A percentile compares a stretch with the other conserved stretches of the same genome.
phyloP scores from a whole-genome alignment of 2,113 vertebrate genomes.

The Synchiropus splendidus region DNA sequence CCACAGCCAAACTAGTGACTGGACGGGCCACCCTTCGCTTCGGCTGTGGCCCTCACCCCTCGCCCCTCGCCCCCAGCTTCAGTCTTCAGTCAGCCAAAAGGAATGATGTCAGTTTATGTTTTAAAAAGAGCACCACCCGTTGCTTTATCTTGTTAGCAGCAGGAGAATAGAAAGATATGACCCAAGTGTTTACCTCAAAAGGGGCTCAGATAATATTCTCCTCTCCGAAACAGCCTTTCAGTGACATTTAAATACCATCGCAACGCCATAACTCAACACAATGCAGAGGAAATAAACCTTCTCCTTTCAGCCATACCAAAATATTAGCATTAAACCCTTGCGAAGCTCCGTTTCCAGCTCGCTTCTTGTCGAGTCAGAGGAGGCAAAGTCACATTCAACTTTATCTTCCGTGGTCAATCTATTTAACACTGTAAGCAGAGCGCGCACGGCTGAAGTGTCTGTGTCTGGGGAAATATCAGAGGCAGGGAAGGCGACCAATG shows the following conservation, averaged over 20 bases:
- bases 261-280: conserved; percentile 14
- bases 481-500: conserved; percentile 48
- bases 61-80: too few species aligned
- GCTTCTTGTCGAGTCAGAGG: conserved; percentile 26
- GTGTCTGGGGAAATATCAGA: conserved; percentile 55
- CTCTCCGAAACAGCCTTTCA: conserved; percentile 7
- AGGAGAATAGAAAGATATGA: conserved; percentile 22
- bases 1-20: conserved; percentile 55
- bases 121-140: conserved; percentile 4
- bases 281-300: conserved; percentile 27
- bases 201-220: neutral
- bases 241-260: conserved; percentile 30
- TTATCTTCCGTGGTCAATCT: conserved; percentile 54
- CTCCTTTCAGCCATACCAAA: conserved; percentile 13
- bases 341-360: conserved; percentile 24
- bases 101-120: conserved; percentile 22
- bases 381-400: conserved; percentile 45
- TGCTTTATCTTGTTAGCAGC: conserved; percentile 15
- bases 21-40: conserved; percentile 38
- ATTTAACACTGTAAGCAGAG: conserved; percentile 47
- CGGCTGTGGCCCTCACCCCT: too few species aligned
- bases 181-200: conserved; percentile 14
- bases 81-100: conserved; percentile 22
- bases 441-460: conserved; percentile 34
- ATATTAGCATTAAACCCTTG: conserved; percentile 30